phyloP scores from a whole-genome alignment of 2,113 vertebrate genomes.

The Gallinago jamesoni region DNA sequence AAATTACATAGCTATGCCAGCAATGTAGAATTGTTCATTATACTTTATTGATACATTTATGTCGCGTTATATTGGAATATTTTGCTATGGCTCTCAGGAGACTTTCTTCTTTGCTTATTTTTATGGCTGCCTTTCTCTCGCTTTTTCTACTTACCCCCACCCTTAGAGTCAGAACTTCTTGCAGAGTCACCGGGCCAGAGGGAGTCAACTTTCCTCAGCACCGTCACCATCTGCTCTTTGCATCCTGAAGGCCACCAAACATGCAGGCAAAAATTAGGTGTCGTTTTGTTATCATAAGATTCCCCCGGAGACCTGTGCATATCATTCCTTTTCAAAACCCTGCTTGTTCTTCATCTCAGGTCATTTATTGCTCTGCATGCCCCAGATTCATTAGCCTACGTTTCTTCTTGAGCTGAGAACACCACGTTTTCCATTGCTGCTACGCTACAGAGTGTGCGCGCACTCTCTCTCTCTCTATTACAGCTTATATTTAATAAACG shows the following conservation, averaged over 20 bases:
- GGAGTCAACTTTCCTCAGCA: not conserved
- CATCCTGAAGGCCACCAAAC: not conserved
- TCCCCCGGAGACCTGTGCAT: not conserved
- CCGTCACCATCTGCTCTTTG: not conserved
- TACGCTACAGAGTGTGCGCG: accelerated
- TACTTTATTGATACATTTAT: constrained; percentile 51
- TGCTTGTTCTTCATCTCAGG: not conserved
- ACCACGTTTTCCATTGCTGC: not conserved
- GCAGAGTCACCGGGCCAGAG: not conserved
- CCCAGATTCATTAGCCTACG: not conserved
- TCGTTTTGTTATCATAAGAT: accelerated
- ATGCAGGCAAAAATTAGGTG: not conserved
- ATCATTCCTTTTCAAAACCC: not conserved
- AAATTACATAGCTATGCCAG: constrained; percentile 59
- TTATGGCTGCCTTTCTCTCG: not conserved
- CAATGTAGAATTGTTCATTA: constrained; percentile 59
- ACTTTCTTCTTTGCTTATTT: not conserved
- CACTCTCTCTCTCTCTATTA: not conserved
- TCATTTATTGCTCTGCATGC: accelerated
- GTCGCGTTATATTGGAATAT: not conserved
- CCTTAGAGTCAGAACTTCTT: not conserved
- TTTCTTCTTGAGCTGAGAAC: not conserved
- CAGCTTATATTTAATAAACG: constrained; percentile 71
- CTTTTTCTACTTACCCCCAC: not conserved
- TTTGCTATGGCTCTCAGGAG: constrained; percentile 7